These are phyloP conservation scores for Buceros bicornis DNA, from an alignment of 2,797 vertebrate genomes.

Conservation along the genomic window DNA sequence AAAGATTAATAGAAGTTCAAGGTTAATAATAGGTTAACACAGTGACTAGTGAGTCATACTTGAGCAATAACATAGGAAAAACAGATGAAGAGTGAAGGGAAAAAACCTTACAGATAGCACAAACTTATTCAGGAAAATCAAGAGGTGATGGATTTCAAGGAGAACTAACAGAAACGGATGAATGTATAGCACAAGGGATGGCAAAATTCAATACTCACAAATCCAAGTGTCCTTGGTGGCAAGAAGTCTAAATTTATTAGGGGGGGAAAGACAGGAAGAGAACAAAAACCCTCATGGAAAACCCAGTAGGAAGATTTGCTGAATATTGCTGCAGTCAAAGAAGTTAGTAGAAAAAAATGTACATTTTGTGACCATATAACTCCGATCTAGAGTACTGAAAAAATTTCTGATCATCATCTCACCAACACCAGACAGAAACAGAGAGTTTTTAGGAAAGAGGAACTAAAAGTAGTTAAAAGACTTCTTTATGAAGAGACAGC, in stretches of 20 bases:
- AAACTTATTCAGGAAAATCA: background rate
- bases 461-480: background rate
- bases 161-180: background rate
- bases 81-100: background rate
- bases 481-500: background rate
- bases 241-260: background rate
- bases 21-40: background rate
- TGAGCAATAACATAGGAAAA: background rate
- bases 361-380: background rate
- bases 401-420: background rate
- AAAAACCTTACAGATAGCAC: background rate
- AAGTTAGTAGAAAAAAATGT: background rate
- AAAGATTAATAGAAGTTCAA: background rate
- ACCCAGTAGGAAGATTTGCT: background rate
- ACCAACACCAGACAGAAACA: background rate
- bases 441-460: background rate
- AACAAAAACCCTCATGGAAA: background rate
- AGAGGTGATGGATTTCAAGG: background rate
- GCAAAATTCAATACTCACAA: background rate
- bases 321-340: background rate
- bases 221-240: background rate
- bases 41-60: background rate
- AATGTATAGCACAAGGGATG: background rate
- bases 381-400: background rate
- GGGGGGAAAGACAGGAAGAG: background rate